Evolutionary conservation across 1,140 invertebrate species (phyloP).

Genomic region (Daktulosphaira vitifoliae): DNA sequence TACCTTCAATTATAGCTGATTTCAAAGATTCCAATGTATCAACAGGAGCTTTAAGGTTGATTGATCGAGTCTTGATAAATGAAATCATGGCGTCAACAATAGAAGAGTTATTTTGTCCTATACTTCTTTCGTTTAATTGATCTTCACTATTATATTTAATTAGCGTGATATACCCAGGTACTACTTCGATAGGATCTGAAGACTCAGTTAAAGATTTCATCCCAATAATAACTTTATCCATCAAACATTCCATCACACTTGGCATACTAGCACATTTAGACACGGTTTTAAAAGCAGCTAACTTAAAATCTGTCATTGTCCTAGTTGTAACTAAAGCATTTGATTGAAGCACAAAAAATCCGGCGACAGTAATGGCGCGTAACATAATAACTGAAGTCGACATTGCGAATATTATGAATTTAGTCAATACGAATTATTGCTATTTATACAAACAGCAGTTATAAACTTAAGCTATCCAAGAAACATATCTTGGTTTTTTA

Average conservation of each 20-base stretch:
- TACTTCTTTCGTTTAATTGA: not conserved
- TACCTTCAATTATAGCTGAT: constrained; percentile 3
- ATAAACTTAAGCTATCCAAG: too few species aligned
- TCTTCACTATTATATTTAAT: not conserved
- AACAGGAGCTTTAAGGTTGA: not conserved
- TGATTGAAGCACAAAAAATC: not conserved
- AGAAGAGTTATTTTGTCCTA: not conserved
- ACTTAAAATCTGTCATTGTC: not conserved
- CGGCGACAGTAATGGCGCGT: not conserved
- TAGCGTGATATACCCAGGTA: constrained; percentile 1
- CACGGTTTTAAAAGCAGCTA: not conserved
- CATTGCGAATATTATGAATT: not conserved
- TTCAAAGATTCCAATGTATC: not conserved
- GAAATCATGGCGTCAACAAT: not conserved
- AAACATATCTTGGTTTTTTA: not conserved
- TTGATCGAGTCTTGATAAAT: constrained; percentile 1
- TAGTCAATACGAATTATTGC: not conserved
- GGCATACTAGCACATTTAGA: not conserved
- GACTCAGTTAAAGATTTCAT: constrained; percentile 8
- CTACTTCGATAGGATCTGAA: constrained; percentile 6
- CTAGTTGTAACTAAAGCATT: not conserved
- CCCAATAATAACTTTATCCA: not conserved
- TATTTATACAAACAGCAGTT: not conserved
- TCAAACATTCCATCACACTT: not conserved
- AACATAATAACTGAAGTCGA: not conserved